Evolutionary conservation across 2,113 vertebrate genomes (phyloP).

Genomic region (Uria aalge): DNA sequence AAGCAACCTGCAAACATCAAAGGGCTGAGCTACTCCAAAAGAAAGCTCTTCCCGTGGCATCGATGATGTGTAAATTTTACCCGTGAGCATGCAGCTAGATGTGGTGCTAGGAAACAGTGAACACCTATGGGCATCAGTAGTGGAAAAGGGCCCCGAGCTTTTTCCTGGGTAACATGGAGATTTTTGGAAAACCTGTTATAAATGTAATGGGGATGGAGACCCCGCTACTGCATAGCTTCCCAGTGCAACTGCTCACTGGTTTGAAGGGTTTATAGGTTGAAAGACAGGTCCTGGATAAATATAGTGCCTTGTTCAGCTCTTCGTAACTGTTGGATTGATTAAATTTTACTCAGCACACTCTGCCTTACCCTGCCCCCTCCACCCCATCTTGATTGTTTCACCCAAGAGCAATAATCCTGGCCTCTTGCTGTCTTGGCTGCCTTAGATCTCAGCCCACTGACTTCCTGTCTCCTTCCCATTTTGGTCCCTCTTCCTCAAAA

Average conservation of each 20-base stretch:
- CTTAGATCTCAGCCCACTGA: neutral
- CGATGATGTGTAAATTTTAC: fast-evolving
- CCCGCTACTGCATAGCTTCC: neutral
- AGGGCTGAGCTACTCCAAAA: neutral
- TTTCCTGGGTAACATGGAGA: neutral
- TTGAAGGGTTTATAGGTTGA: neutral
- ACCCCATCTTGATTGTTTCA: neutral
- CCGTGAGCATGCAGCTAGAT: neutral
- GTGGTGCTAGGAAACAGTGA: neutral
- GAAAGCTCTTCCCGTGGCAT: neutral
- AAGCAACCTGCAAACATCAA: neutral
- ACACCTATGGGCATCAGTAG: neutral
- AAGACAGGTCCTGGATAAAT: neutral
- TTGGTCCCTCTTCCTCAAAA: neutral
- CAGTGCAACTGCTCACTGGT: neutral
- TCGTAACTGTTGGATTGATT: neutral
- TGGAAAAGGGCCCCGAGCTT: neutral
- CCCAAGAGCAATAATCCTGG: neutral
- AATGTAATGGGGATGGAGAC: fast-evolving
- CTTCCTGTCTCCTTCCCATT: neutral
- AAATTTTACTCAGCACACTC: neutral
- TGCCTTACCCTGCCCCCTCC: neutral
- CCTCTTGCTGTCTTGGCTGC: neutral
- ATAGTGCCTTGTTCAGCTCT: neutral
- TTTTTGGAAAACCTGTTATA: neutral